A percentile compares a stretch with the other conserved stretches of the same genome.
These are phyloP conservation scores for Nannospalax galili DNA, from an alignment of 2,113 vertebrate genomes.

Conservation along the genomic window DNA sequence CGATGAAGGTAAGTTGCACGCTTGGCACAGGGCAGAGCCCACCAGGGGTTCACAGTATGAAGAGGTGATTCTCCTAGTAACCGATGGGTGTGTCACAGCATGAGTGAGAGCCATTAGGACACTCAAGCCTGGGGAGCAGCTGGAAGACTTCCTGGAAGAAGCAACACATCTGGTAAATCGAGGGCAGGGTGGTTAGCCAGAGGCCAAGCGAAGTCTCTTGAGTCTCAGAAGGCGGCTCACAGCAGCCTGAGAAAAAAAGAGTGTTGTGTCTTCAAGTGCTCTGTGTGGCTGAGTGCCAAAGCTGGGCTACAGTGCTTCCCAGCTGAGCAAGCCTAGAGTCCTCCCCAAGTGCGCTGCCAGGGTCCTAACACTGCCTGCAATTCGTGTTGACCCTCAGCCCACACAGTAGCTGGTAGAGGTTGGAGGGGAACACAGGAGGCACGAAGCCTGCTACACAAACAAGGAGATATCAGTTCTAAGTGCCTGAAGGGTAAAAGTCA, in stretches of 20 bases:
- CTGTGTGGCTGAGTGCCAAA: no score
- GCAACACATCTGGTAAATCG: not conserved
- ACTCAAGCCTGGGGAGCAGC: not conserved
- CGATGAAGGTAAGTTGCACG: not conserved
- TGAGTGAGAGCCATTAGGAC: not conserved
- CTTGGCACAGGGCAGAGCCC: accelerated
- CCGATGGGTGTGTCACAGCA: accelerated
- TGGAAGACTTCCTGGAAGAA: constrained; percentile 1
- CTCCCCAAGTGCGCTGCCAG: not conserved
- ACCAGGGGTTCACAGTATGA: not conserved
- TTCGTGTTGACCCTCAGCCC: accelerated
- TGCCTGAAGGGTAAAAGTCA: accelerated
- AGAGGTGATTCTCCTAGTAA: accelerated
- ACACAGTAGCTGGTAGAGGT: accelerated
- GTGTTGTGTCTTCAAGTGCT: not conserved
- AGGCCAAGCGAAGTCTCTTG: not conserved
- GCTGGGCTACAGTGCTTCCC: accelerated
- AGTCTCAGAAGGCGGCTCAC: not conserved
- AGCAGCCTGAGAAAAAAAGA: not conserved
- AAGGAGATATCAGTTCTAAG: accelerated
- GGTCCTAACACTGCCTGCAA: not conserved
- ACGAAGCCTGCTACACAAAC: accelerated
- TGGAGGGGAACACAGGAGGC: accelerated
- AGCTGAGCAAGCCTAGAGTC: not conserved
- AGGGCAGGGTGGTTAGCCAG: not conserved